phyloP scores from a whole-genome alignment of 2,888 invertebrate genomes.

The Anodontia alba region DNA sequence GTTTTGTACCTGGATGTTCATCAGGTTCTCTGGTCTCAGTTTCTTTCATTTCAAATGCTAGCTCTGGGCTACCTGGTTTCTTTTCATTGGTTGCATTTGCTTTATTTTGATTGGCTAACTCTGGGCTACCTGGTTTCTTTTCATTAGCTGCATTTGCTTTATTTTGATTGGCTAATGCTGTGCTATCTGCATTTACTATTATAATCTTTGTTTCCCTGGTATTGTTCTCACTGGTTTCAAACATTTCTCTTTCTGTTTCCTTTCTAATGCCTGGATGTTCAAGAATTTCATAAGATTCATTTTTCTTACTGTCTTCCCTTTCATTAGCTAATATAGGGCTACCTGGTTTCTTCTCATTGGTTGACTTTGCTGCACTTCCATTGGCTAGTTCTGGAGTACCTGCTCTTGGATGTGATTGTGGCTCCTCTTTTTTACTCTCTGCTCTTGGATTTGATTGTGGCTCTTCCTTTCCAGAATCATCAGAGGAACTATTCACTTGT shows the following conservation, averaged over 20 bases:
- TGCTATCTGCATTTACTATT: background rate
- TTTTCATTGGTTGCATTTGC: too few species aligned
- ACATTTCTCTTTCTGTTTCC: background rate
- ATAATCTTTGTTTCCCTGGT: too few species aligned
- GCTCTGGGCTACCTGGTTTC: too few species aligned
- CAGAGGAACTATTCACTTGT: too few species aligned
- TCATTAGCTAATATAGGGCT: background rate
- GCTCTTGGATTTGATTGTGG: background rate
- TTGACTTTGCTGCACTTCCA: background rate
- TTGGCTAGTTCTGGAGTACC: constrained; percentile 3
- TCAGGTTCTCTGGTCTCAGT: too few species aligned
- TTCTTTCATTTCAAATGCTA: too few species aligned
- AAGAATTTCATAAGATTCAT: background rate
- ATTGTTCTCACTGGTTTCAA: too few species aligned
- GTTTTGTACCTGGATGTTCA: too few species aligned
- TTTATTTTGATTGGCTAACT: background rate
- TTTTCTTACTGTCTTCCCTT: background rate
- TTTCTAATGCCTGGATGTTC: background rate
- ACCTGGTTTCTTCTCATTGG: background rate
- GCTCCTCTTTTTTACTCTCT: background rate
- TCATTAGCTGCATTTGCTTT: too few species aligned
- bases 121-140: too few species aligned
- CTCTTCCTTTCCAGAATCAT: too few species aligned
- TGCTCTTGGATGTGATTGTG: background rate
- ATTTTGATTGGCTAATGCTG: too few species aligned